A percentile compares a stretch with the other conserved stretches of the same genome.
These are phyloP conservation scores for Anguilla marmorata DNA, from an alignment of 2,797 vertebrate species.

Conservation along the genomic window DNA sequence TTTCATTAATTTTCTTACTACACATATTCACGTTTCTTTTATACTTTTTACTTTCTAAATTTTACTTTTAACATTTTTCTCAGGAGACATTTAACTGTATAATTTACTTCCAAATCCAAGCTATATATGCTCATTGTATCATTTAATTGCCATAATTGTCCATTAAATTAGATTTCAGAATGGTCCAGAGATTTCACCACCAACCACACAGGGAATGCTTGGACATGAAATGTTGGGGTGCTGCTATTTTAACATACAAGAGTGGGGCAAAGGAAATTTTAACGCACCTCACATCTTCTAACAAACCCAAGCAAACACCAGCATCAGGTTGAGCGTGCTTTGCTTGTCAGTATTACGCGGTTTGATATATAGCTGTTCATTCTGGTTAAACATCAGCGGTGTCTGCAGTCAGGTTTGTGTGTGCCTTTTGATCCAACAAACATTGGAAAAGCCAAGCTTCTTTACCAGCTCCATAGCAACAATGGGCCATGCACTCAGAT, in stretches of 20 bases:
- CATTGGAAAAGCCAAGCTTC: neutral
- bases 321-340: neutral
- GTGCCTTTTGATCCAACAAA: neutral
- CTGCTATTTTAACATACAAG: neutral
- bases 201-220: neutral
- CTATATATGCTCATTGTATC: neutral
- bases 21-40: neutral
- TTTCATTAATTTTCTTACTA: no score
- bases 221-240: neutral
- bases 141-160: neutral
- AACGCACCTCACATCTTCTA: neutral
- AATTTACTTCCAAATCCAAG: neutral
- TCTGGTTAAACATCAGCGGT: neutral
- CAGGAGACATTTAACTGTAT: neutral
- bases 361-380: neutral
- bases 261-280: neutral
- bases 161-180: neutral
- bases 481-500: neutral
- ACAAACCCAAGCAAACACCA: neutral
- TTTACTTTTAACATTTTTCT: no score
- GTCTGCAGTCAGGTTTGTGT: neutral
- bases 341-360: neutral
- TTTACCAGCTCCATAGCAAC: neutral
- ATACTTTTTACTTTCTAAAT: neutral
- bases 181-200: neutral